A percentile compares a stretch with the other conserved stretches of the same genome.
Evolutionary conservation across 2,113 vertebrate species (phyloP).

Genomic region (Crotophaga sulcirostris): DNA sequence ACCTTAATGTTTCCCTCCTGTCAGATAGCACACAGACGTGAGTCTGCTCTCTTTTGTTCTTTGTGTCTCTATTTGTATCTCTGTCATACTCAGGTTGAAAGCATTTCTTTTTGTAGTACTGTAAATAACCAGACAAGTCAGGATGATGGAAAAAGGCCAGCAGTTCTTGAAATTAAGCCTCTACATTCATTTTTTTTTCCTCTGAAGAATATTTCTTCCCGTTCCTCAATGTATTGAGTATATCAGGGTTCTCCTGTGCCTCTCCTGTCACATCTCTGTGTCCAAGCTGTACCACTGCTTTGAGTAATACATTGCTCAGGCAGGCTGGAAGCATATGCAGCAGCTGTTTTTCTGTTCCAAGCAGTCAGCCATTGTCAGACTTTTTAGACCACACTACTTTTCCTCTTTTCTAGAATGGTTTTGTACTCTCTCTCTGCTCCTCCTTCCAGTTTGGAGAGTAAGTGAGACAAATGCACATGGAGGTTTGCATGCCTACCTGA

Average conservation of each 20-base stretch:
- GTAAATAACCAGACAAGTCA: neutral
- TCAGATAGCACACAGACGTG: neutral
- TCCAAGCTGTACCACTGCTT: neutral
- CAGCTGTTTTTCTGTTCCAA: neutral
- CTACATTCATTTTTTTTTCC: neutral
- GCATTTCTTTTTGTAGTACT: neutral
- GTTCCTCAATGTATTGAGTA: neutral
- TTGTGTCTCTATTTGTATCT: neutral
- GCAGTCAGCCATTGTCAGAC: neutral
- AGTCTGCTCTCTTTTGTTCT: neutral
- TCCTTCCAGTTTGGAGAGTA: neutral
- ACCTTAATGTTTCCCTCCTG: neutral
- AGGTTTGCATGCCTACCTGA: neutral
- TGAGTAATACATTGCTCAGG: neutral
- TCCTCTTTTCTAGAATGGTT: neutral
- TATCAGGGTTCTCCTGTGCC: neutral
- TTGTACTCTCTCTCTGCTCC: neutral
- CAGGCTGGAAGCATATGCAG: neutral
- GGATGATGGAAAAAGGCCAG: neutral
- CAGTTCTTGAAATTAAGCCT: neutral
- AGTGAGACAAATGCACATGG: neutral
- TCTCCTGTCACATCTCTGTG: rapidly evolving
- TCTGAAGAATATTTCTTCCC: neutral
- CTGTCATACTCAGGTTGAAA: neutral
- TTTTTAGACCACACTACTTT: neutral